Conservation (phyloP, 2,113 vertebrate genomes). For the Lipophrys pholis region DNA sequence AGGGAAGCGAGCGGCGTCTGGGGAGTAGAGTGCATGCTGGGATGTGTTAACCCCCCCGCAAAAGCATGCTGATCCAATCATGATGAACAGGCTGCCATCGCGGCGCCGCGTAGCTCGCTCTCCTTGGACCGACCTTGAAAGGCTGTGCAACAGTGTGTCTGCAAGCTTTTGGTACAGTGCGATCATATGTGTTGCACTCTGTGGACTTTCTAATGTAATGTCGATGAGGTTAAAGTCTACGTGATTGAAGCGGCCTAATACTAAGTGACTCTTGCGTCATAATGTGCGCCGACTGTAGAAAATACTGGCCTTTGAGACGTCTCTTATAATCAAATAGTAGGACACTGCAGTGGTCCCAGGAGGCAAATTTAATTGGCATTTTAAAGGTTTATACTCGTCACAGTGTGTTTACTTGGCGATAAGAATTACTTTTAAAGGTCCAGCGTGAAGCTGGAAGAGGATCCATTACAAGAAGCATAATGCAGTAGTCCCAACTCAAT, state of each 20-base stretch:
- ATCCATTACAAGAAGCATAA: too few species aligned
- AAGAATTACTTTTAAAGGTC: too few species aligned
- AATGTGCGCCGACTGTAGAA: neutral
- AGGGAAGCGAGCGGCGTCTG: constrained; percentile 59
- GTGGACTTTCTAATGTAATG: constrained; percentile 32
- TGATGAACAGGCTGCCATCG: constrained; percentile 51
- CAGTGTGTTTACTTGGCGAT: neutral
- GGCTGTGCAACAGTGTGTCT: constrained; percentile 10
- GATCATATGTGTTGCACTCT: constrained; percentile 17
- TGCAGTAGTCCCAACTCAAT: too few species aligned
- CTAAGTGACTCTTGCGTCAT: constrained; percentile 30
- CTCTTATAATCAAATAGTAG: constrained; percentile 31
- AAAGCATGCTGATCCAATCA: constrained; percentile 70
- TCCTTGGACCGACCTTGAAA: constrained; percentile 64
- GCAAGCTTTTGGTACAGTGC: constrained; percentile 20
- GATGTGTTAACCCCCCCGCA: constrained; percentile 71
- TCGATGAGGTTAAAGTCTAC: neutral
- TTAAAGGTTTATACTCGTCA: neutral
- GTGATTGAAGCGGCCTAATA: constrained; percentile 33
- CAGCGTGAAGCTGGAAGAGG: too few species aligned
- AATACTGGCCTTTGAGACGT: constrained; percentile 10
- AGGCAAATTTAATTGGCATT: constrained; percentile 5
- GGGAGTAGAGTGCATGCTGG: constrained; percentile 66
- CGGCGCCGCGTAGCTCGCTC: constrained; percentile 5
- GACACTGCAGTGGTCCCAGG: neutral